Evolutionary conservation across 2,797 vertebrate genomes (phyloP), one percentile per base, ranked within the genome.

Genomic region (Oreochromis mossambicus): DNA sequence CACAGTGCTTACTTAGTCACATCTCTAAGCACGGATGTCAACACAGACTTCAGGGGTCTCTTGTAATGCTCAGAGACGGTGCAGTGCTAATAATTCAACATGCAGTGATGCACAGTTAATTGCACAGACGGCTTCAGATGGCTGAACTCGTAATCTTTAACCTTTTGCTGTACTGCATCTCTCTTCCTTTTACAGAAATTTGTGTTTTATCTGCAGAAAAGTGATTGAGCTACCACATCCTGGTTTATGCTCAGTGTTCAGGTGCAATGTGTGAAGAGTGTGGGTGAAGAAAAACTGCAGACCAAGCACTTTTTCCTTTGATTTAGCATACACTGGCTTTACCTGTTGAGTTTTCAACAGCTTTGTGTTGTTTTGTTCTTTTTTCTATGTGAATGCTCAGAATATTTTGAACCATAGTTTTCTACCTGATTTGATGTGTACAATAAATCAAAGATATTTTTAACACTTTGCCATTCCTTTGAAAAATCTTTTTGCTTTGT

Each of bases 221-320:
- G 6, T 29, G 24, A 46, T 1, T 61, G 19, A 77, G 79, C 63
- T 15, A 92, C 93, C 92, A 94, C 92, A 92, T 93, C 93, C 92
- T 94, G 91, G 54, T 9, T 76, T 8, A 34, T 51, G 76, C 54
- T 5, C 1, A 3, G 5, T 48, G 15, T 78, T 55, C 26, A 73
- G 21, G 66, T 87, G 36, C 56, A 9, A 54, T 15, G 56, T 54
- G 73, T 78, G 29, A 78, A 19, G 3, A 11, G 9, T 83, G 8
- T 17, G 10, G 3, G 24, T 43, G 61, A 80, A 5, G 10, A 21
- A 73, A 88, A 87, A 75, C 12, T 80, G 79, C 76, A 89, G 7
- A 12, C 26, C 24, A 8, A 54, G 50, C 61, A 7, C 19, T 83
- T 54, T 58, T 75, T 19, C 21, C 36, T 24, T 19, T 34, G 7